A percentile compares a stretch with the other conserved stretches of the same genome.
Evolutionary conservation across 2,888 invertebrate species (phyloP).

Genomic region (Ditula angustiorana): DNA sequence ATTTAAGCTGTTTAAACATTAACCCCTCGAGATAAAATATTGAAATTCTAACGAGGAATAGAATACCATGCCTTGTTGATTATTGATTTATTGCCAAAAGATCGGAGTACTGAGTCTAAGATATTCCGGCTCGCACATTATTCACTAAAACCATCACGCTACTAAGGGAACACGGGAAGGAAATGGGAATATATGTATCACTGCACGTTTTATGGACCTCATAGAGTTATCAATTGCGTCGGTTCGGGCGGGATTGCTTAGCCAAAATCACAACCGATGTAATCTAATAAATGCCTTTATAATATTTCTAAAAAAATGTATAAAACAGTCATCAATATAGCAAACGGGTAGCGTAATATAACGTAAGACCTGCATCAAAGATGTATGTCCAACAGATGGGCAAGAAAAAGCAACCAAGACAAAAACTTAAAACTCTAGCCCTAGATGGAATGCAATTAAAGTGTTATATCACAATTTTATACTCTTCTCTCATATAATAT

Average conservation of each 20-base stretch:
- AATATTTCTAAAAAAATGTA: background rate
- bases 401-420: too few species aligned
- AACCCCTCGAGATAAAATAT: conserved; percentile 26
- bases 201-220: conserved; percentile 36
- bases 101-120: conserved; percentile 67
- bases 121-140: conserved; percentile 71
- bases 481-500: too few species aligned
- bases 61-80: conserved; percentile 59
- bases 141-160: conserved; percentile 71
- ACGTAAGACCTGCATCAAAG: too few species aligned
- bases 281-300: background rate
- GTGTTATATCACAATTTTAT: too few species aligned
- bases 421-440: too few species aligned
- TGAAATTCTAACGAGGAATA: conserved; percentile 22
- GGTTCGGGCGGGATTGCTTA: background rate
- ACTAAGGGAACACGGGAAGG: conserved; percentile 57
- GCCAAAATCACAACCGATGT: background rate
- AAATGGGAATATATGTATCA: conserved; percentile 62
- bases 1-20: conserved; percentile 33
- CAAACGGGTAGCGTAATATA: too few species aligned
- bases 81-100: conserved; percentile 77
- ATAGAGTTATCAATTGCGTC: conserved; percentile 25
- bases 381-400: too few species aligned
- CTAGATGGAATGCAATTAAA: too few species aligned
- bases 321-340: too few species aligned